These are phyloP conservation scores for Teleopsis dalmanni DNA, from an alignment of 1,140 invertebrate genomes.

Conservation along the genomic window DNA sequence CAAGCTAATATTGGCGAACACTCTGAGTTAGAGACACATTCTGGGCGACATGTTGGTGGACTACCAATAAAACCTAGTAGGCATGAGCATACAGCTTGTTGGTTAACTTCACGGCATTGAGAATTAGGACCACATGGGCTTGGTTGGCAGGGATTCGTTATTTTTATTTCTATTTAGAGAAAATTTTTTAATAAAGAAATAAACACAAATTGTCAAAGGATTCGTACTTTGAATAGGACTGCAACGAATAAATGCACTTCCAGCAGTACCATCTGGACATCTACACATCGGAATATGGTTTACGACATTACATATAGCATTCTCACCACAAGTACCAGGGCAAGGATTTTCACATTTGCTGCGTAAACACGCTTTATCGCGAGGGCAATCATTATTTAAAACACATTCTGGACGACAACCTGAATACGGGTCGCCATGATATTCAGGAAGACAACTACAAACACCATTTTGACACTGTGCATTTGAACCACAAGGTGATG, in stretches of 20 bases:
- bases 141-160: slow-evolving; percentile 58
- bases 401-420: slow-evolving; percentile 79
- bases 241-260: slow-evolving; percentile 57
- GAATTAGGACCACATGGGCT: slow-evolving; percentile 76
- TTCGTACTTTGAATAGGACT: slow-evolving; percentile 46
- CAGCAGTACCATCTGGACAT: slow-evolving; percentile 64
- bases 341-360: slow-evolving; percentile 77
- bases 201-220: too few species aligned
- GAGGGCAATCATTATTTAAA: slow-evolving; percentile 69
- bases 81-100: slow-evolving; percentile 62
- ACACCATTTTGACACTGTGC: slow-evolving; percentile 70
- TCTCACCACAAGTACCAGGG: slow-evolving; percentile 66
- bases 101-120: slow-evolving; percentile 59
- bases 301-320: slow-evolving; percentile 67
- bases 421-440: slow-evolving; percentile 75
- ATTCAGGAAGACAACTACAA: slow-evolving; percentile 67
- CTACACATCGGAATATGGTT: slow-evolving; percentile 71
- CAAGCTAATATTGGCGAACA: slow-evolving; percentile 60
- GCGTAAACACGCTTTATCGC: slow-evolving; percentile 65
- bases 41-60: slow-evolving; percentile 63
- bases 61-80: slow-evolving; percentile 56
- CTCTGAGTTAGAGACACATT: slow-evolving; percentile 65
- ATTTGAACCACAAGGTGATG: slow-evolving; percentile 72
- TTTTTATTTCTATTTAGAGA: slow-evolving; percentile 46
- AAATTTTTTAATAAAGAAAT: slow-evolving; percentile 42